Evolutionary conservation across 2,113 vertebrate genomes (phyloP).

Genomic region (Ailurus styani): DNA sequence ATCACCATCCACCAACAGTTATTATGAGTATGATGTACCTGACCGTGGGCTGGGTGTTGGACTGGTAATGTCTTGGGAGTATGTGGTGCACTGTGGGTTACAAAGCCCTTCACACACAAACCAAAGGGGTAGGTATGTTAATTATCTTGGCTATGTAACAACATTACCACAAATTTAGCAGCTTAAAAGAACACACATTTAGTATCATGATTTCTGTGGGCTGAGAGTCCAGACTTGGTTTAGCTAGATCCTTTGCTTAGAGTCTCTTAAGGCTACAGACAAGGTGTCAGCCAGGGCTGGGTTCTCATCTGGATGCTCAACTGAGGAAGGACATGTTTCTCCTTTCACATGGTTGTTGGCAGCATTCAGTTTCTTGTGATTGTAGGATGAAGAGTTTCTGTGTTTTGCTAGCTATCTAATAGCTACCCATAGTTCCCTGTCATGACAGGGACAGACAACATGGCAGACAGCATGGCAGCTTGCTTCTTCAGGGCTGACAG

Average conservation of each 20-base stretch:
- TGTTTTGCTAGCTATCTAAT: background rate
- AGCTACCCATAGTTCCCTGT: background rate
- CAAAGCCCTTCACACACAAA: background rate
- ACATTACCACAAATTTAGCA: background rate
- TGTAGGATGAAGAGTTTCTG: background rate
- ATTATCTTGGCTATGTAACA: background rate
- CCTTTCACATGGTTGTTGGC: background rate
- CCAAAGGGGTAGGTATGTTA: background rate
- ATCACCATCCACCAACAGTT: background rate
- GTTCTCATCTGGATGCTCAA: background rate
- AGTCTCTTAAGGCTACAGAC: background rate
- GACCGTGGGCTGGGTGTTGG: background rate
- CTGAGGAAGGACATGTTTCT: background rate
- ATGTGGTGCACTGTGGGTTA: background rate
- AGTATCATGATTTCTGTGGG: background rate
- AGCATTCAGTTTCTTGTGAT: background rate
- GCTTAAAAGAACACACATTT: background rate
- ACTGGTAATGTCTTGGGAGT: background rate
- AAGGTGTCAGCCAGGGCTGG: background rate
- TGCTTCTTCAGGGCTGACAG: background rate
- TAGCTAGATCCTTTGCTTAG: background rate
- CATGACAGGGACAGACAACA: too few relatives aligned
- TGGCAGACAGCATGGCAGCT: background rate
- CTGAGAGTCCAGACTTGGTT: background rate
- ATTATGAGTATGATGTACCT: background rate